Conservation (phyloP, 37 sponge, comb jelly and placozoan genomes). For the Bolinopsis microptera region DNA sequence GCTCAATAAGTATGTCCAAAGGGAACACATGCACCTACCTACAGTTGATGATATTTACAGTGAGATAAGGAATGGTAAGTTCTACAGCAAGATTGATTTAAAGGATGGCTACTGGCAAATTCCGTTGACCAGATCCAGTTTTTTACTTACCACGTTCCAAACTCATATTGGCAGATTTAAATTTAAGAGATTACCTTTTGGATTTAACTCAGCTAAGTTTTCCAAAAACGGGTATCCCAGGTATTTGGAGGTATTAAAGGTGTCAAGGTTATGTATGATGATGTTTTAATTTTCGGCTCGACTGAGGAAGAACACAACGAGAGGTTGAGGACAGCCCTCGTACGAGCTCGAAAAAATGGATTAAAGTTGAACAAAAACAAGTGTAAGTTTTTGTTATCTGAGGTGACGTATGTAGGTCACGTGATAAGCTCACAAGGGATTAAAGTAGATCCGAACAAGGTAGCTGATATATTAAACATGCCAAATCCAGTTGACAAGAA, state of each 20-base stretch:
- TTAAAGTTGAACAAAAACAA: constrained; percentile 57
- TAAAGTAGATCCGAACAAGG: constrained; percentile 57
- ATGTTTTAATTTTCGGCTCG: constrained; percentile 35
- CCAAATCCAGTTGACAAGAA: constrained; percentile 57
- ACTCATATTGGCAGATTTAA: constrained; percentile 5
- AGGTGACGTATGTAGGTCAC: constrained; percentile 66
- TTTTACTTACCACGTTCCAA: not conserved
- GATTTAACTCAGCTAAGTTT: constrained; percentile 7
- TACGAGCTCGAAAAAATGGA: not conserved
- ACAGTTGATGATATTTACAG: not conserved
- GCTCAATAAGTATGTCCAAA: not conserved
- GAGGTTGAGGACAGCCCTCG: not conserved
- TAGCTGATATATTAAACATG: constrained; percentile 57
- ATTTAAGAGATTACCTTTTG: not conserved
- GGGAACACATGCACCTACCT: constrained; percentile 20
- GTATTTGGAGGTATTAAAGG: constrained; percentile 62
- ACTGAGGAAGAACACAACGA: constrained; percentile 33
- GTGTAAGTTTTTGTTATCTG: not conserved
- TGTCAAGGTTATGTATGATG: constrained; percentile 43
- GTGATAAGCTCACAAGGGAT: constrained; percentile 24
- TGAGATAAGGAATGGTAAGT: not conserved
- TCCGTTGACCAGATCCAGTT: not conserved
- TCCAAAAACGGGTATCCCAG: constrained; percentile 23
- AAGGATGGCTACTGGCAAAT: constrained; percentile 59
- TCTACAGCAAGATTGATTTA: not conserved